Evolutionary conservation across 1,140 invertebrate species (phyloP).

Genomic region (Chrysomallon squamiferum): DNA sequence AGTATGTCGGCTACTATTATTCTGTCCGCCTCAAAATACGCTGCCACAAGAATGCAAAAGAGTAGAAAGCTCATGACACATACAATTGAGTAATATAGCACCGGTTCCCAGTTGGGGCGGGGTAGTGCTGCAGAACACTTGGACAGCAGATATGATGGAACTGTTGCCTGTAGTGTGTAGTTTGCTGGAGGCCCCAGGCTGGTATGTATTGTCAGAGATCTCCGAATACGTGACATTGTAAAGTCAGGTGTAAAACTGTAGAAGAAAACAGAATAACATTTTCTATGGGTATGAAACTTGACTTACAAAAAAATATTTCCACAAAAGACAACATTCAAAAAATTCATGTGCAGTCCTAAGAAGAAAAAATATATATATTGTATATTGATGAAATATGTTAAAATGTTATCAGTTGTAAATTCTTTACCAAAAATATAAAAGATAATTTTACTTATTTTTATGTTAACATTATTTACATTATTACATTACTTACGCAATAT

Average conservation of each 20-base stretch:
- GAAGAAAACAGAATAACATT: slow-evolving; percentile 18
- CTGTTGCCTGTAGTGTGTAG: slow-evolving; percentile 79
- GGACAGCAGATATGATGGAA: slow-evolving; percentile 79
- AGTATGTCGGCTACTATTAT: slow-evolving; percentile 68
- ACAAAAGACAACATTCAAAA: not conserved
- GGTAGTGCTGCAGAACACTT: slow-evolving; percentile 76
- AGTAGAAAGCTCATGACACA: slow-evolving; percentile 73
- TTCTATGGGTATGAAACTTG: too few relatives aligned
- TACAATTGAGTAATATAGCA: slow-evolving; percentile 75
- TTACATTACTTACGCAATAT: slow-evolving; percentile 72
- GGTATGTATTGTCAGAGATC: slow-evolving; percentile 68
- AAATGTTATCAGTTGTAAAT: too few relatives aligned
- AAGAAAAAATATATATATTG: too few relatives aligned
- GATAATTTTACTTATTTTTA: too few relatives aligned
- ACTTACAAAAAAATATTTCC: not conserved
- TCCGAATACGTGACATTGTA: slow-evolving; percentile 79
- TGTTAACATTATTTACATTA: too few relatives aligned
- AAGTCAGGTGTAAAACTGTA: slow-evolving; percentile 88
- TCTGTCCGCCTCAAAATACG: slow-evolving; percentile 78
- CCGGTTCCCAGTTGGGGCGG: slow-evolving; percentile 81
- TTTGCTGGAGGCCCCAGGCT: slow-evolving; percentile 70
- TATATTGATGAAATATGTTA: too few relatives aligned
- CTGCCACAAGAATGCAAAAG: slow-evolving; percentile 73
- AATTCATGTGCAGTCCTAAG: too few relatives aligned
- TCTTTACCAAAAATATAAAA: too few relatives aligned